A percentile compares a stretch with the other conserved stretches of the same genome.
Evolutionary conservation across 1,140 invertebrate species (phyloP).

Genomic region (Goniozus legneri): DNA sequence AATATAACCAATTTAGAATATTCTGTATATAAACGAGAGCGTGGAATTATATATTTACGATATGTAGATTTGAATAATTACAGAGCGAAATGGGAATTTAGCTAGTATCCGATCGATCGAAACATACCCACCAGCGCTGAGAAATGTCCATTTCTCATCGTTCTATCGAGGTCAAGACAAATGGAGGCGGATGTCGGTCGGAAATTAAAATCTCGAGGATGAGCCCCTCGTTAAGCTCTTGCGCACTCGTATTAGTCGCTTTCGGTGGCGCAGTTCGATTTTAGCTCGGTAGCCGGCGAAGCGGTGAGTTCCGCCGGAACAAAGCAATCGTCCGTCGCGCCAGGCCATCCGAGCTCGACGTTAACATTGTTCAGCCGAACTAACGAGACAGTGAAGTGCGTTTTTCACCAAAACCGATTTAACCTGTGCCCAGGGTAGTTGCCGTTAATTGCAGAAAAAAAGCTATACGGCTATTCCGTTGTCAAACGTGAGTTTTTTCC

Average conservation of each 20-base stretch:
- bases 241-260: conserved; percentile 8
- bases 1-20: no score
- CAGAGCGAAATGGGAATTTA: no score
- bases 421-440: neutral
- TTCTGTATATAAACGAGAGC: no score
- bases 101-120: no score
- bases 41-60: no score
- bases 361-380: neutral
- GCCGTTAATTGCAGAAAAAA: neutral
- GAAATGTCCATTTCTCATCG: no score
- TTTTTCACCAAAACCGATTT: neutral
- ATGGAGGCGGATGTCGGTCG: conserved; percentile 27
- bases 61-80: no score
- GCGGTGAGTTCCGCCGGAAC: neutral
- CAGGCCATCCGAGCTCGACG: neutral
- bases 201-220: conserved; percentile 30
- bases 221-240: conserved; percentile 21
- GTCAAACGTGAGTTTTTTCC: no score
- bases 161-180: conserved; percentile 28
- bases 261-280: conserved; percentile 9
- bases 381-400: neutral
- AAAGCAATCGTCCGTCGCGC: neutral
- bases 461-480: no score
- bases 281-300: conserved; percentile 10
- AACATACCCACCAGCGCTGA: no score